Percentiles rank a stretch among this genome's conserved stretches.
These are phyloP conservation scores for Phlogophora meticulosa DNA, from an alignment of 2,888 invertebrate genomes.

Conservation along the genomic window DNA sequence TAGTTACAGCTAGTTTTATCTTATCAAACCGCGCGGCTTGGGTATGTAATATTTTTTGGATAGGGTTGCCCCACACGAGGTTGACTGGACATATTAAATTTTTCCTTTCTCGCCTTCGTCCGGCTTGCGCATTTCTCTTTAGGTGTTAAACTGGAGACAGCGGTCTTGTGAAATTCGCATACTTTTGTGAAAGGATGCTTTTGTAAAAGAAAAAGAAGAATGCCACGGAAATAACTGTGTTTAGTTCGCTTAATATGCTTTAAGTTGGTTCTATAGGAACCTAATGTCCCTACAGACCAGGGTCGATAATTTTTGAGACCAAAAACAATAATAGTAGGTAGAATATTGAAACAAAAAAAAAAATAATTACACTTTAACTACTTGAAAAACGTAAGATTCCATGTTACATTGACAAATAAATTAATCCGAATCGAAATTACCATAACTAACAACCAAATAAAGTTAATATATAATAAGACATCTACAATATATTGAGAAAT, in stretches of 20 bases:
- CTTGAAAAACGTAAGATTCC: no score
- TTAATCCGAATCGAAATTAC: no score
- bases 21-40: conserved; percentile 27
- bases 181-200: conserved; percentile 23
- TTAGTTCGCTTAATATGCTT: neutral
- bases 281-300: no score
- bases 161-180: conserved; percentile 29
- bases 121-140: conserved; percentile 18
- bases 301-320: no score
- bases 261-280: no score
- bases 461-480: no score
- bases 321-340: no score
- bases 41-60: conserved; percentile 31
- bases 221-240: conserved; percentile 11
- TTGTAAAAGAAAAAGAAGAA: conserved; percentile 1
- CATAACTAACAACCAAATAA: no score
- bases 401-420: no score
- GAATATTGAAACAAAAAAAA: no score
- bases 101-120: conserved; percentile 24
- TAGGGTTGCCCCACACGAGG: conserved; percentile 26
- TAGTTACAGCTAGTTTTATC: conserved; percentile 42
- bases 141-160: conserved; percentile 25
- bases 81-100: conserved; percentile 40
- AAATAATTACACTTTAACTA: no score
- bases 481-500: no score